Conservation (phyloP, 35 echinoderm and acorn worm species). For the Ophiothrix spiculata region DNA sequence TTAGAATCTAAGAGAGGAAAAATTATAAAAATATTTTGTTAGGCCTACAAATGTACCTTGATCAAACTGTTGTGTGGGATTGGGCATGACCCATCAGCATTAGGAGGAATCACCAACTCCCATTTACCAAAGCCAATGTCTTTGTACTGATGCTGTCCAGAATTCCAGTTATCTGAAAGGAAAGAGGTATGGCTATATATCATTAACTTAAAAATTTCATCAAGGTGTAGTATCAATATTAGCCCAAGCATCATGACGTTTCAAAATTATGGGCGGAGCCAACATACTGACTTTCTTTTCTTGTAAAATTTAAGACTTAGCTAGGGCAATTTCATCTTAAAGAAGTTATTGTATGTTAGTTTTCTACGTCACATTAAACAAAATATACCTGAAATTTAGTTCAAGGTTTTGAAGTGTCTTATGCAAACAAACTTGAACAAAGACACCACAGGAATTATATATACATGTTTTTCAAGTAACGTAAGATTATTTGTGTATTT, state of each 20-base stretch:
- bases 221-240: neutral
- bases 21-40: no score
- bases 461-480: neutral
- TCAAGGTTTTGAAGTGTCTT: no score
- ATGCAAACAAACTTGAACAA: neutral
- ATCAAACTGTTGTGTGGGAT: conserved; percentile 73
- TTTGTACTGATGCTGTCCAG: conserved; percentile 41
- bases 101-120: conserved; percentile 69
- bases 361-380: no score
- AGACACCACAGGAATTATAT: no score
- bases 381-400: no score
- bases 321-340: no score
- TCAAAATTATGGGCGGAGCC: no score
- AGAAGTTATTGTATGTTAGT: no score
- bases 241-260: neutral
- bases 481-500: neutral
- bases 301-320: no score
- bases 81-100: conserved; percentile 54
- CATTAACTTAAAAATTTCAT: neutral
- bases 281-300: no score
- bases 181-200: neutral
- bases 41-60: no score
- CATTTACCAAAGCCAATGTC: conserved; percentile 86
- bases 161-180: conserved; percentile 73
- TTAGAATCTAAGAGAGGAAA: no score